These are phyloP conservation scores for Hirtodrosophila trivittata DNA, from an alignment of 2,888 invertebrate species.

Conservation along the genomic window DNA sequence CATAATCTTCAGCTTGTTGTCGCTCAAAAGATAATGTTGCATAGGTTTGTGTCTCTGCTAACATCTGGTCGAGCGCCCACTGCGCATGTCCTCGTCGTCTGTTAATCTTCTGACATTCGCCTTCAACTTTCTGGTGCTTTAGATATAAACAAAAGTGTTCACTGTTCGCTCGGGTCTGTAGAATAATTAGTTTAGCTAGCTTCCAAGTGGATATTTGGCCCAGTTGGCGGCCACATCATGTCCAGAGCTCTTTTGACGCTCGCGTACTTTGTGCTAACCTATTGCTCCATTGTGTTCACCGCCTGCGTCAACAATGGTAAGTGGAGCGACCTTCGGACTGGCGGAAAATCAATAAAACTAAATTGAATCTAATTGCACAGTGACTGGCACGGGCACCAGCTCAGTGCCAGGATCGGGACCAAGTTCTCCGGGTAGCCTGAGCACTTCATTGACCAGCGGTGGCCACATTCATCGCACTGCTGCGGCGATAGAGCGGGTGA, in stretches of 20 bases:
- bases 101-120: constrained; percentile 39
- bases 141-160: constrained; percentile 53
- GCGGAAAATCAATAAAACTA: constrained; percentile 58
- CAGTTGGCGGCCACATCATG: constrained; percentile 49
- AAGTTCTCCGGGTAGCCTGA: constrained; percentile 54
- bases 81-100: constrained; percentile 54
- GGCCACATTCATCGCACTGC: constrained; percentile 89
- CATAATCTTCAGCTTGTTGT: too few species aligned
- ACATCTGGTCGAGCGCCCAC: not conserved
- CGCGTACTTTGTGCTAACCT: constrained; percentile 60
- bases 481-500: constrained; percentile 89
- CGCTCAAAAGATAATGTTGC: not conserved
- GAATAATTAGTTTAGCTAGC: constrained; percentile 24
- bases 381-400: constrained; percentile 69
- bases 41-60: constrained; percentile 32
- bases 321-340: constrained; percentile 38
- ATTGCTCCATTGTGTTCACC: constrained; percentile 65
- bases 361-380: constrained; percentile 18
- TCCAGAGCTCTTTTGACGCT: constrained; percentile 52
- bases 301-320: constrained; percentile 65
- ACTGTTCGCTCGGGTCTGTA: constrained; percentile 1
- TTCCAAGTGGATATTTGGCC: constrained; percentile 5
- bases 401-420: constrained; percentile 75
- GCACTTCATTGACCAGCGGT: constrained; percentile 85
- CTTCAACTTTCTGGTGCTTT: constrained; percentile 15